Conservation (phyloP, 2,888 invertebrate genomes). For the Diaperis boleti region DNA sequence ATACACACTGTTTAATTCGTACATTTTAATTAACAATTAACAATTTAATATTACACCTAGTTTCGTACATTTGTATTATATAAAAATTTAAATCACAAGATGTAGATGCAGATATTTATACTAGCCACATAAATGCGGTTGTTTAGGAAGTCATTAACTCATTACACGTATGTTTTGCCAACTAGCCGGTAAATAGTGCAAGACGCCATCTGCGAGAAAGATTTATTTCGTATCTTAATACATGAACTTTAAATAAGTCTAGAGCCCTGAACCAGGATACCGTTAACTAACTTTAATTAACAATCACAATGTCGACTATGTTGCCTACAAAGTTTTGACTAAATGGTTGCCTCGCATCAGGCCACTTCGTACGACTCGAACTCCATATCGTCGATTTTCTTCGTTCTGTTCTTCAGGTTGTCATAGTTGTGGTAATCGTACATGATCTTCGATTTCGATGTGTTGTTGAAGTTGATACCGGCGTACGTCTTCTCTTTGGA, state of each 20-base stretch:
- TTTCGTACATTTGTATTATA: no score
- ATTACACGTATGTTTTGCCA: not conserved
- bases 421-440: slow-evolving; percentile 65
- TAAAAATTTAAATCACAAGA: no score
- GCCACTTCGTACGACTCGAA: slow-evolving; percentile 73
- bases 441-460: slow-evolving; percentile 51
- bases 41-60: no score
- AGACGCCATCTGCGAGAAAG: not conserved
- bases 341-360: slow-evolving; percentile 41
- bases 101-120: no score
- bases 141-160: not conserved
- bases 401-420: slow-evolving; percentile 70
- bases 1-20: no score
- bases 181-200: not conserved
- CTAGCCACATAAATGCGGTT: no score
- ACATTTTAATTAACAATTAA: no score
- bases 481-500: slow-evolving; percentile 54
- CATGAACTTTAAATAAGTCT: not conserved
- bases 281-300: not conserved
- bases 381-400: slow-evolving; percentile 85
- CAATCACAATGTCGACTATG: slow-evolving; percentile 21
- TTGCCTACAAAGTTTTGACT: slow-evolving; percentile 7
- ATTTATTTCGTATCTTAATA: slow-evolving; percentile 9
- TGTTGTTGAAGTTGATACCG: slow-evolving; percentile 53
- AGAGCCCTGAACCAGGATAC: slow-evolving; percentile 8